Base-by-base conservation (phyloP, 2,888 invertebrate genomes). In the Drosophila recens region DNA sequence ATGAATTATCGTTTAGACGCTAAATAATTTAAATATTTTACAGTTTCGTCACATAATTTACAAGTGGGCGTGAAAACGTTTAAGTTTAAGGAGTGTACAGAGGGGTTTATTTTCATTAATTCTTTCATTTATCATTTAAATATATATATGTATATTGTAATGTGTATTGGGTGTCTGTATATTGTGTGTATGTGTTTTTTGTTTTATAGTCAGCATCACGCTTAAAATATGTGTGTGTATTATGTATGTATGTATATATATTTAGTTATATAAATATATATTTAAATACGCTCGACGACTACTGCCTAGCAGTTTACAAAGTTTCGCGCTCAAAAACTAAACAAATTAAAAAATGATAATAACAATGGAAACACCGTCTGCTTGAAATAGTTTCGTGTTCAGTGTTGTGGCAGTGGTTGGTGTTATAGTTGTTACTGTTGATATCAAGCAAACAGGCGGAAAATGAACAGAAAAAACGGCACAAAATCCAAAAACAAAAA, bases 1-100 rank as follows among this genome's bases (percentile, higher is more conserved):
- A 65, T 79, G 72, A 75, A 79, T 79, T 72, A 79, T 79, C 65
- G 64, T 67, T 84, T 87, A 82, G 85, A 83, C 74, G 78, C 87
- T 84, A 87, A 84, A 85, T 85, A 85, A 85, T 82, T 87, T 85
- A 87, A 87, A 82, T 85, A 85, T 85, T 84, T 85, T 85, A 85
- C 84, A 85, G 49, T 75, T 78, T 73, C 67, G 75, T 84, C 85
- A 84, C 84, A 84, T 82, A 87, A 82, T 85, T 82, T 85, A 85
- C 84, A 85, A 70, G 75, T 80, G 80, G 83, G 74, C 61, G 74
- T 84, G 83, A 81, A 79, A 86, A 77, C 72, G 67, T 77, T 85
- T 80, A 77, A 80, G 78, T 76, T 80, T 77, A 72, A 80, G 80
- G 78, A 78, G 78, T 80, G 80, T 80, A 78, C 71, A 80, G 66